Percentiles rank a stretch among this genome's conserved stretches.
Conservation (phyloP, 53 echinoderm and acorn worm genomes). For the Paracentrotus lividus region DNA sequence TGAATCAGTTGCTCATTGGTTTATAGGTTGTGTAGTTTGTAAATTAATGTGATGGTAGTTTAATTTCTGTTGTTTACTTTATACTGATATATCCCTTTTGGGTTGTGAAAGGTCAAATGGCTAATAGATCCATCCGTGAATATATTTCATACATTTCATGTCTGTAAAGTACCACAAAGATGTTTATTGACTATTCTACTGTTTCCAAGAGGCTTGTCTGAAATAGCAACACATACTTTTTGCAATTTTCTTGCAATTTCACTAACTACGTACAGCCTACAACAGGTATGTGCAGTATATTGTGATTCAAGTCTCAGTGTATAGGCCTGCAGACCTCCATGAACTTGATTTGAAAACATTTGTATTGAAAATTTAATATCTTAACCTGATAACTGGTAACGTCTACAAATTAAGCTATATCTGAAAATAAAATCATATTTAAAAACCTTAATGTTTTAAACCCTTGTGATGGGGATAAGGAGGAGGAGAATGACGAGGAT, state of each 20-base stretch:
- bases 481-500: not conserved
- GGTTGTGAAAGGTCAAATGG: not conserved
- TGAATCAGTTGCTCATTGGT: not conserved
- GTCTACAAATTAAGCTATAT: too few relatives aligned
- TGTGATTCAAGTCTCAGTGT: too few relatives aligned
- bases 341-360: not conserved
- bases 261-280: not conserved
- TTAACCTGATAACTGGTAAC: too few relatives aligned
- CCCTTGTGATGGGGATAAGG: not conserved
- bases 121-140: not conserved
- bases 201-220: not conserved
- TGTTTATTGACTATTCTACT: not conserved
- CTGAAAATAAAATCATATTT: too few relatives aligned
- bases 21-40: not conserved
- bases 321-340: too few relatives aligned
- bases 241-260: not conserved
- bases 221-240: not conserved
- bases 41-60: not conserved
- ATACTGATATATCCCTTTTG: not conserved
- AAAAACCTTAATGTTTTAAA: not conserved
- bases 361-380: too few relatives aligned
- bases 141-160: not conserved
- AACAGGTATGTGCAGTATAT: not conserved
- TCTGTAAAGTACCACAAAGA: not conserved
- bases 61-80: not conserved